A percentile compares a stretch with the other conserved stretches of the same genome.
These are phyloP conservation scores for Collichthys lucidus DNA, from an alignment of 2,113 vertebrate genomes.

Conservation along the genomic window DNA sequence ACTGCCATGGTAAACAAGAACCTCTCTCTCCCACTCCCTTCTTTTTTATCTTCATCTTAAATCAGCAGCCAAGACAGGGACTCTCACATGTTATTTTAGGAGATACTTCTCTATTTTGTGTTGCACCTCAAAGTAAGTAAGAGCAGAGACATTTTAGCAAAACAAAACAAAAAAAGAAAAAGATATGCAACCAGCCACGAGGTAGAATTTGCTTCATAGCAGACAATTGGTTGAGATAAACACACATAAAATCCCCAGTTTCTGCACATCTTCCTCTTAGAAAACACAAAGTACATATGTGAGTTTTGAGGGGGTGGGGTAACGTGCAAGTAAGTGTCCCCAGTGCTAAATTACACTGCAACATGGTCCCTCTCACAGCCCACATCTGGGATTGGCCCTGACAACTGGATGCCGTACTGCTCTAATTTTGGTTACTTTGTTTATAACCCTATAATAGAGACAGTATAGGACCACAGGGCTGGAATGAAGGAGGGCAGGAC, in stretches of 20 bases:
- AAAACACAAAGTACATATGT: slow-evolving; percentile 47
- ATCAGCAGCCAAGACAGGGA: slow-evolving; percentile 37
- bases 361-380: slow-evolving; percentile 83
- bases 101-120: slow-evolving; percentile 14
- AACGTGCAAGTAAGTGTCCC: slow-evolving; percentile 57
- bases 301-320: slow-evolving; percentile 47
- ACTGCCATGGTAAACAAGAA: slow-evolving; percentile 62
- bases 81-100: slow-evolving; percentile 36
- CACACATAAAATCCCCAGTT: slow-evolving; percentile 5
- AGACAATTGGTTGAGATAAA: not conserved
- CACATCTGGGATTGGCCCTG: slow-evolving; percentile 85
- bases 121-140: slow-evolving; percentile 13
- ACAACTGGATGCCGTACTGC: slow-evolving; percentile 85
- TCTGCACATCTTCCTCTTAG: slow-evolving; percentile 27
- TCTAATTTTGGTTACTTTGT: slow-evolving; percentile 88
- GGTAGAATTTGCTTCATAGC: not conserved
- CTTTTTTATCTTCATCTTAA: slow-evolving; percentile 37
- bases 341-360: slow-evolving; percentile 80
- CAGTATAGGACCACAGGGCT: slow-evolving; percentile 76
- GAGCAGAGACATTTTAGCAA: not conserved
- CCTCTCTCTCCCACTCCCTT: slow-evolving; percentile 46
- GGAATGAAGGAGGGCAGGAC: slow-evolving; percentile 60
- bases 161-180: too few relatives aligned
- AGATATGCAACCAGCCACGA: not conserved
- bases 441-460: slow-evolving; percentile 87